phyloP scores from a whole-genome alignment of 2,113 vertebrate species.

The Columbina picui region DNA sequence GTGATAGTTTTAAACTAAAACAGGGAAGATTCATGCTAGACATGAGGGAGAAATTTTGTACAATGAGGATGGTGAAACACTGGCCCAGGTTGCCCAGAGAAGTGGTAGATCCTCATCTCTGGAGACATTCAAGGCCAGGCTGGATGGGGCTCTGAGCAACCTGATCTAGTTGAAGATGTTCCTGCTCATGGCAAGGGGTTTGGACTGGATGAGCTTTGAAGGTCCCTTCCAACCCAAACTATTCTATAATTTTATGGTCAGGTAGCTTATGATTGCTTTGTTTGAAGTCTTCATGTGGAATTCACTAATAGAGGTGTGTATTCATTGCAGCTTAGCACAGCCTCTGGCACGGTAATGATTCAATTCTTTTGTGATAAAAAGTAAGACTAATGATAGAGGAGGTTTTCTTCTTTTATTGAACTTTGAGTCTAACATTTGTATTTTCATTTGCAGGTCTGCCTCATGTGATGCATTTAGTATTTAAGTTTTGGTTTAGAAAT shows the following conservation, averaged over 20 bases:
- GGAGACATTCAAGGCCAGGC: too few species aligned
- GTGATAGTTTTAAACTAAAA: too few species aligned
- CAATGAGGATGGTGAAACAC: too few species aligned
- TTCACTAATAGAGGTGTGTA: not conserved
- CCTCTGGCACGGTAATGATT: not conserved
- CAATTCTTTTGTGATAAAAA: not conserved
- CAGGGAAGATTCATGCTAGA: too few species aligned
- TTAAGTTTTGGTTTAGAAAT: not conserved
- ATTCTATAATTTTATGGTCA: not conserved
- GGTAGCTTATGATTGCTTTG: not conserved
- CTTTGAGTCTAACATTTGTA: not conserved
- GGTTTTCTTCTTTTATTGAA: not conserved
- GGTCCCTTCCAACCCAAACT: too few species aligned
- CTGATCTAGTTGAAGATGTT: too few species aligned
- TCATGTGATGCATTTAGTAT: not conserved
- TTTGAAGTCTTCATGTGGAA: not conserved
- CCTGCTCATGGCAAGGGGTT: too few species aligned
- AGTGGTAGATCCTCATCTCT: too few species aligned
- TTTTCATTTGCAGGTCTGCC: not conserved
- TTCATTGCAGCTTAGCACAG: not conserved
- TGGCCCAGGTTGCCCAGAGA: too few species aligned
- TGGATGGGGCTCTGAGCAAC: too few species aligned
- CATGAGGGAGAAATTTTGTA: too few species aligned
- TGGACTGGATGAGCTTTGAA: too few species aligned
- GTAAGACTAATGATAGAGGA: not conserved